Evolutionary conservation across 2,888 invertebrate genomes (phyloP).

Genomic region (Cephus rjabovi): DNA sequence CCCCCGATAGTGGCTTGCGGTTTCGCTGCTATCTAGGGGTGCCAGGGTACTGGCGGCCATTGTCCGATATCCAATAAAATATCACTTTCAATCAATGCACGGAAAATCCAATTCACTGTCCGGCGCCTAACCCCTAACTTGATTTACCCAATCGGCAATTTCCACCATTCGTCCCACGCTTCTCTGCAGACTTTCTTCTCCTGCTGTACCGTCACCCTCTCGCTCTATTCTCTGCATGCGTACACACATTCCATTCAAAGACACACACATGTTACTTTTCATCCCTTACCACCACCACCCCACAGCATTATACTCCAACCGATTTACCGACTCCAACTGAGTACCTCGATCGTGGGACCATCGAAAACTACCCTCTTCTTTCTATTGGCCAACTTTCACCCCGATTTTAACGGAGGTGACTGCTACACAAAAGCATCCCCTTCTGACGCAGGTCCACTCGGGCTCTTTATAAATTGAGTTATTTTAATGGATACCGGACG

Average conservation of each 20-base stretch:
- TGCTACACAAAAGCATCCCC: not conserved
- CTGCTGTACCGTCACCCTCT: too few relatives aligned
- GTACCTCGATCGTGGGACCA: not conserved
- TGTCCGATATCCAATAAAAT: slow-evolving; percentile 17
- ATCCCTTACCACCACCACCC: too few relatives aligned
- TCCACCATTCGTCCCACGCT: not conserved
- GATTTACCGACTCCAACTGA: not conserved
- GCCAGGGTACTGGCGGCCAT: not conserved
- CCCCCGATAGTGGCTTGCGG: too few relatives aligned
- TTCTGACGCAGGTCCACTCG: not conserved
- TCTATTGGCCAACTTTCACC: not conserved
- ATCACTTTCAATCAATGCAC: slow-evolving; percentile 19
- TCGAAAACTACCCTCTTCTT: not conserved
- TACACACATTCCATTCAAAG: too few relatives aligned
- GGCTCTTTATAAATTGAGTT: not conserved
- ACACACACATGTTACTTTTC: too few relatives aligned
- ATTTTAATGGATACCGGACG: not conserved
- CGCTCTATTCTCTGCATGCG: too few relatives aligned
- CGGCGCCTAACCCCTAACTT: slow-evolving; percentile 6
- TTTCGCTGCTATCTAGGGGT: not conserved
- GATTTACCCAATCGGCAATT: not conserved
- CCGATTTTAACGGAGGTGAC: not conserved
- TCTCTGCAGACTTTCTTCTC: too few relatives aligned
- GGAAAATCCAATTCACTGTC: slow-evolving; percentile 20
- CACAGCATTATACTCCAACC: too few relatives aligned